Percentiles rank a stretch among this genome's conserved stretches.
Evolutionary conservation across 2,113 vertebrate species (phyloP).

Genomic region (Nothoprocta pentlandii): DNA sequence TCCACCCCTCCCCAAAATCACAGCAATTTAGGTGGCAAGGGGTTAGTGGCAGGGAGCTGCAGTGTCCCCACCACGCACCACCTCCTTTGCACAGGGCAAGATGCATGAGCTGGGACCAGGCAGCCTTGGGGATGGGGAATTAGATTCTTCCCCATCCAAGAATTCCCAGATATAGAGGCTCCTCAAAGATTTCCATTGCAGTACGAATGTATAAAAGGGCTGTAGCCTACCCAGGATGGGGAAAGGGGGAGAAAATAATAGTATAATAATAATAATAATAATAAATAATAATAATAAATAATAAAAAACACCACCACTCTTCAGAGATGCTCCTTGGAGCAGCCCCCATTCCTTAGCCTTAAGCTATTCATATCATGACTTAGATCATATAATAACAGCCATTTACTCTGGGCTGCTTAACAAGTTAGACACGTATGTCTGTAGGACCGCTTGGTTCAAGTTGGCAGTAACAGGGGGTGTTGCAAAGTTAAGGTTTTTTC

Average conservation of each 20-base stretch:
- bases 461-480: fast-evolving
- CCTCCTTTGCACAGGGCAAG: background rate
- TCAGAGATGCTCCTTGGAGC: background rate
- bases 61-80: background rate
- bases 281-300: too few relatives aligned
- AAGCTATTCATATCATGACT: background rate
- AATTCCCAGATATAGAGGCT: background rate
- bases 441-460: background rate
- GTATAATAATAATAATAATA: too few relatives aligned
- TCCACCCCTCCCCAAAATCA: background rate
- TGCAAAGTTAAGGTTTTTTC: background rate
- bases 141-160: background rate
- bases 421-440: background rate
- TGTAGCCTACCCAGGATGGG: background rate
- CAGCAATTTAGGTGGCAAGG: background rate
- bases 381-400: background rate
- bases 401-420: background rate
- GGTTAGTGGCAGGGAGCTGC: background rate
- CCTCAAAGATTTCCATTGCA: background rate
- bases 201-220: background rate
- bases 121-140: background rate
- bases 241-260: background rate
- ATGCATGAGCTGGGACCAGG: background rate
- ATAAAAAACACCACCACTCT: background rate
- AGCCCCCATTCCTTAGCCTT: background rate